phyloP scores from a whole-genome alignment of 1,140 invertebrate genomes.

The Gerris buenoi region DNA sequence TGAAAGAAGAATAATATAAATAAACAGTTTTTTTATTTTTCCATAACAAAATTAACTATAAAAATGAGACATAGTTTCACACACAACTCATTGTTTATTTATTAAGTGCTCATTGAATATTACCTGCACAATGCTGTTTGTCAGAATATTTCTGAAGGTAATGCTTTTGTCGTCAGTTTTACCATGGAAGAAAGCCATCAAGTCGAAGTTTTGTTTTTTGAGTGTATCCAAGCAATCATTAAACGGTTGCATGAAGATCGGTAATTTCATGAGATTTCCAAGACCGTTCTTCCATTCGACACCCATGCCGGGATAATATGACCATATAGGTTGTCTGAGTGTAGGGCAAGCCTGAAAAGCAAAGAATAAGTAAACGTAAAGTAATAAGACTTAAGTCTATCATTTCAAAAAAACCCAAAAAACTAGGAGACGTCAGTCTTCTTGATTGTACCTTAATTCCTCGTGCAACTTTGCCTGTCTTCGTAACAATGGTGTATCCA shows the following conservation, averaged over 20 bases:
- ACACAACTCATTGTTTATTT: too few relatives aligned
- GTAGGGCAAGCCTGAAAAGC: not conserved
- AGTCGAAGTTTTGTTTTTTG: not conserved
- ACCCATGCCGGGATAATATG: not conserved
- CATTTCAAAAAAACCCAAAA: not conserved
- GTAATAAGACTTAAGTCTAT: not conserved
- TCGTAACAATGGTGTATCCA: conserved; percentile 34
- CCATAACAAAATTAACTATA: too few relatives aligned
- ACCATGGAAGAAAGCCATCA: not conserved
- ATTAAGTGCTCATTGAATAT: too few relatives aligned
- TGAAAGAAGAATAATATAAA: conserved; percentile 36
- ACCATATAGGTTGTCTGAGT: not conserved
- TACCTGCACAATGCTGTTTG: not conserved
- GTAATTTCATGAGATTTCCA: not conserved
- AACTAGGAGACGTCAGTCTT: not conserved
- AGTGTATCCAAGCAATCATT: not conserved
- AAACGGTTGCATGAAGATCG: not conserved
- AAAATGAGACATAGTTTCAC: too few relatives aligned
- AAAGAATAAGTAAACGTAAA: not conserved
- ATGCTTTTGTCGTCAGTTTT: not conserved
- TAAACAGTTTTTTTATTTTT: too few relatives aligned
- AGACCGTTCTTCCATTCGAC: not conserved
- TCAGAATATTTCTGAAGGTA: not conserved
- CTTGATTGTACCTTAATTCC: conserved; percentile 18
- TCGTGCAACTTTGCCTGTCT: conserved; percentile 8